A percentile compares a stretch with the other conserved stretches of the same genome.
These are phyloP conservation scores for Osmerus eperlanus DNA, from an alignment of 2,113 vertebrate species.

Conservation along the genomic window DNA sequence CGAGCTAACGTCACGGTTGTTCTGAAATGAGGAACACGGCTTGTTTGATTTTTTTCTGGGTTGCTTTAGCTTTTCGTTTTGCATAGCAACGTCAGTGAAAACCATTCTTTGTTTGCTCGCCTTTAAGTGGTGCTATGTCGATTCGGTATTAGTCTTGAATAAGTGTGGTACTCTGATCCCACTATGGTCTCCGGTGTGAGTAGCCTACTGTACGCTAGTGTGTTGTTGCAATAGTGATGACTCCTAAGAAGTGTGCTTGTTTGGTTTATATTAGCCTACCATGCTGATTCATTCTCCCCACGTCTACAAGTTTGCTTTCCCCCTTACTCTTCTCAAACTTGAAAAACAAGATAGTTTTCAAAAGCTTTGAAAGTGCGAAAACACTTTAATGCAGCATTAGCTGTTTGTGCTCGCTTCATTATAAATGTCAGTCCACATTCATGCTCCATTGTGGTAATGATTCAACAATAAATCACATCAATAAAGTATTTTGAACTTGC, in stretches of 20 bases:
- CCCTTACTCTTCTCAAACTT: no score
- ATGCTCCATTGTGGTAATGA: no score
- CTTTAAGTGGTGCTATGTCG: slow-evolving; percentile 34
- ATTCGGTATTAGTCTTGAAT: slow-evolving; percentile 33
- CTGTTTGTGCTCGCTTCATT: no score
- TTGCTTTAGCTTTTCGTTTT: no score
- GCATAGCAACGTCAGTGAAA: background rate
- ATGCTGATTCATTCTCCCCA: background rate
- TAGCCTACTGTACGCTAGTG: slow-evolving; percentile 35
- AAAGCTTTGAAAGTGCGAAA: no score
- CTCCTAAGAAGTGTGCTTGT: slow-evolving; percentile 23
- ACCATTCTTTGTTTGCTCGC: background rate
- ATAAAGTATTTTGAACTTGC: no score
- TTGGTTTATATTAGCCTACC: slow-evolving; percentile 21
- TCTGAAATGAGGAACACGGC: background rate
- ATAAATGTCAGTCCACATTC: no score
- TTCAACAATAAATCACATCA: no score
- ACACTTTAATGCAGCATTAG: no score
- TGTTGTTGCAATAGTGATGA: slow-evolving; percentile 56
- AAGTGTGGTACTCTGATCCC: slow-evolving; percentile 32
- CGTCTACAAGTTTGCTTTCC: background rate
- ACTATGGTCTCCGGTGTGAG: slow-evolving; percentile 27
- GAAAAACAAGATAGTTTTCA: no score
- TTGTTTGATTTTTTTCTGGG: background rate
- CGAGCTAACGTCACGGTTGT: slow-evolving; percentile 7